Evolutionary conservation across 2,797 vertebrate species (phyloP), one percentile per base, ranked within the genome.

Genomic region (Babyrousa celebensis): DNA sequence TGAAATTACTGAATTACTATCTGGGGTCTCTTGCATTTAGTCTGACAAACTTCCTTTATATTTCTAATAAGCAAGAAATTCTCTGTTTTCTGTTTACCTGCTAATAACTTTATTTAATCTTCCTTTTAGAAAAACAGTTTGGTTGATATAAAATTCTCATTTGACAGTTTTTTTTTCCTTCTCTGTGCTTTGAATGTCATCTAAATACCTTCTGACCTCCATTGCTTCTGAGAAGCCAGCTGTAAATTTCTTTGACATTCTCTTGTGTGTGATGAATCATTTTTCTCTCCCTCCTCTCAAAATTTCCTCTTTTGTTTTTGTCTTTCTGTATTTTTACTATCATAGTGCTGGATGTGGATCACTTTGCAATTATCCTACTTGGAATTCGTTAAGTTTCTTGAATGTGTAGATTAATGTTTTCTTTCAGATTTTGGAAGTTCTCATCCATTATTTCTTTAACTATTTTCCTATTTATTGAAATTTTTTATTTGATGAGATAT

Each of bases 401-500:
- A 56, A 85, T 7, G 23, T 36, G 23, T 79, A 48, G 16, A 72
- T 56, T 65, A 95, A 79, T 58, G 65, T 3, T 32, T 58, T 85
- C 21, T 32, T 85, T 80, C 32, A 85, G 14, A 63, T 63, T 40
- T 72, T 74, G 60, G 9, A 67, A 89, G 60, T 67, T 75, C 63
- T 48, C 70, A 74, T 48, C 23, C 58, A 67, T 91, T 60, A 67
- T 21, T 52, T 52, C 65, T 86, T 67, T 60, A 68, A 91, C 67
- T 77, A 18, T 68, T 80, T 67, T 91, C 87, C 75, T 91, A 4
- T 87, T 82, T 58, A 80, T 74, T 86, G 75, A 58, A 48, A 80
- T 36, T 85, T 48, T 25, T 52, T 80, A 72, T 58, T 32, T 72
- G 16, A 80, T 60, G 14, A 65, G 5, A 27, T 72, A 58, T 23